phyloP scores from a whole-genome alignment of 2,888 invertebrate genomes.

The Zhuqinia jingwanae region DNA sequence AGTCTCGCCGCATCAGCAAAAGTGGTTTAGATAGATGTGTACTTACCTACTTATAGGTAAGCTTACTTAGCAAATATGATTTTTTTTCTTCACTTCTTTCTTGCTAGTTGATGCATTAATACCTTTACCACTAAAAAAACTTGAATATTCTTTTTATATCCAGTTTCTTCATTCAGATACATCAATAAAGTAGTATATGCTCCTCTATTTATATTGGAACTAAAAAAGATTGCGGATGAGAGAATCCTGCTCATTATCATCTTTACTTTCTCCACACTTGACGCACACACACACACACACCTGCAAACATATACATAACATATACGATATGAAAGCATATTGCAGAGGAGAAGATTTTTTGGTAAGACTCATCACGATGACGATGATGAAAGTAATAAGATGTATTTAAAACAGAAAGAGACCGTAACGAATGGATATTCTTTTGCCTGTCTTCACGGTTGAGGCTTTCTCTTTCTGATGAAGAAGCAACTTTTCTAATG shows the following conservation, averaged over 20 bases:
- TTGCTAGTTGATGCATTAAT: background rate
- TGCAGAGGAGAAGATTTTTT: background rate
- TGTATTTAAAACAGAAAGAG: slow-evolving; percentile 30
- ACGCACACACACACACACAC: background rate
- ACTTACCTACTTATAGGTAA: background rate
- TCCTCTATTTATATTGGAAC: background rate
- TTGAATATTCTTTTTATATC: background rate
- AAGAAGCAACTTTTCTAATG: slow-evolving; percentile 43
- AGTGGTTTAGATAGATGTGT: too few relatives aligned
- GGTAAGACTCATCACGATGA: too few relatives aligned
- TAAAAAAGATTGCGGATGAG: slow-evolving; percentile 5
- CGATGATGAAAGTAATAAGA: slow-evolving; percentile 33
- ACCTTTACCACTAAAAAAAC: background rate
- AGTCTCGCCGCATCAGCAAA: background rate
- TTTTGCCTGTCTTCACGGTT: slow-evolving; percentile 30
- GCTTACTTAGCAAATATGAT: too few relatives aligned
- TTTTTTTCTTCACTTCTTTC: background rate
- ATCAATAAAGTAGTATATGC: too few relatives aligned
- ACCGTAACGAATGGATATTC: slow-evolving; percentile 52
- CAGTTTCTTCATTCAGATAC: background rate
- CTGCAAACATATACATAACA: background rate
- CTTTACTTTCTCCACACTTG: background rate
- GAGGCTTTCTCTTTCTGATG: slow-evolving; percentile 7
- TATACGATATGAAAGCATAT: background rate
- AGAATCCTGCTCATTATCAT: slow-evolving; percentile 42